phyloP scores from a whole-genome alignment of 2,888 invertebrate species.

The Plusia festucae region DNA sequence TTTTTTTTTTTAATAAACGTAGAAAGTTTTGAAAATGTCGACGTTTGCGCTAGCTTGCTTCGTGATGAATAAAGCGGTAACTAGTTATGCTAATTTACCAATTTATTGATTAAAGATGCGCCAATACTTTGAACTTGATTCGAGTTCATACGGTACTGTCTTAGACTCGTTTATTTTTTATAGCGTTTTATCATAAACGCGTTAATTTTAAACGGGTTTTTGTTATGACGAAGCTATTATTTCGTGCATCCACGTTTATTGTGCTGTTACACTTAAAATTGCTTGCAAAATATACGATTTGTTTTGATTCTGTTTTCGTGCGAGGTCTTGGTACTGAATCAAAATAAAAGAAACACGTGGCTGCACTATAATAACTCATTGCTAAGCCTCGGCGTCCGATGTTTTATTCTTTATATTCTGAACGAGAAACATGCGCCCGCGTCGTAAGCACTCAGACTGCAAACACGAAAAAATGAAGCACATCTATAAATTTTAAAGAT shows the following conservation, averaged over 20 bases:
- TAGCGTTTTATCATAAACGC: constrained; percentile 29
- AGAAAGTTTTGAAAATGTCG: no score
- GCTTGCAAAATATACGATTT: background rate
- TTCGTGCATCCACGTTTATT: constrained; percentile 7
- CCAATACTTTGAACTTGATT: constrained; percentile 20
- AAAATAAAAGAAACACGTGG: constrained; percentile 40
- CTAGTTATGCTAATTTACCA: constrained; percentile 47
- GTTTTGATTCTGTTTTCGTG: constrained; percentile 5
- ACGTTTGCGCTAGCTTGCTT: no score
- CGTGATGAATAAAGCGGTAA: constrained; percentile 39
- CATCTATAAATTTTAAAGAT: constrained; percentile 30
- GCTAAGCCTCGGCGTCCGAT: constrained; percentile 22
- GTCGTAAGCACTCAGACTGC: constrained; percentile 13
- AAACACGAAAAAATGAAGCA: constrained; percentile 17
- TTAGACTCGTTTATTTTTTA: constrained; percentile 26
- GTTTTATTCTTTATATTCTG: constrained; percentile 40
- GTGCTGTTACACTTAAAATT: constrained; percentile 12
- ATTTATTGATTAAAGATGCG: constrained; percentile 43
- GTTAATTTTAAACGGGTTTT: constrained; percentile 25
- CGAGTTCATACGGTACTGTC: constrained; percentile 25
- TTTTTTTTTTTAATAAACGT: background rate
- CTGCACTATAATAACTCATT: constrained; percentile 38
- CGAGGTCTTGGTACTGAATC: constrained; percentile 32
- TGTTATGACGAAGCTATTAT: constrained; percentile 14
- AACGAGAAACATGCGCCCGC: constrained; percentile 15